Conservation (phyloP, 2,113 vertebrate species). For the Calypte anna region DNA sequence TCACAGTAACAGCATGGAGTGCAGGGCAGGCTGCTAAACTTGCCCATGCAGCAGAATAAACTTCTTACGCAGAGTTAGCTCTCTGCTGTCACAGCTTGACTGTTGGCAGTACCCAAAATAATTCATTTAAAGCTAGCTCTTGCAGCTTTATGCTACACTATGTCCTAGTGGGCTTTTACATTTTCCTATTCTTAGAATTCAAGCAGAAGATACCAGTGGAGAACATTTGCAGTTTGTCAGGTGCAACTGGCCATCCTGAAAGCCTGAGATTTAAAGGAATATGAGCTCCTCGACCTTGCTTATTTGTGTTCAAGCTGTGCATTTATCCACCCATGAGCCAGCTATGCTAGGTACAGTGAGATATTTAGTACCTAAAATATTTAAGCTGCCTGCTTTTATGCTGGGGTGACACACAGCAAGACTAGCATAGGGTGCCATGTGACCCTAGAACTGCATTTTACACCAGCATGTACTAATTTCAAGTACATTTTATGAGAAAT, state of each 20-base stretch:
- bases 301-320: neutral
- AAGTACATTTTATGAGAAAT: neutral
- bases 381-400: neutral
- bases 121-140: slow-evolving; percentile 30
- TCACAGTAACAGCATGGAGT: neutral
- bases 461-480: neutral
- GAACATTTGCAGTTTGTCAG: neutral
- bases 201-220: neutral
- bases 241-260: neutral
- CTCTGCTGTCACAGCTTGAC: slow-evolving; percentile 46
- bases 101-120: slow-evolving; percentile 58
- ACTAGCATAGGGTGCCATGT: neutral
- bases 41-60: slow-evolving; percentile 50
- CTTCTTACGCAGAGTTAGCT: slow-evolving; percentile 27
- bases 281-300: neutral
- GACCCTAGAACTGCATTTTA: neutral
- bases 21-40: slow-evolving; percentile 44
- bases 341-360: neutral
- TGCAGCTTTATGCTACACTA: neutral
- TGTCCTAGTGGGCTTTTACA: neutral
- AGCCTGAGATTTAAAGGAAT: neutral
- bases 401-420: neutral
- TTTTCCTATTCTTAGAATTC: neutral
- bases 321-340: neutral
- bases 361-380: neutral